Conservation (phyloP, 2,797 vertebrate species). For the Sebastes trivittatus region DNA sequence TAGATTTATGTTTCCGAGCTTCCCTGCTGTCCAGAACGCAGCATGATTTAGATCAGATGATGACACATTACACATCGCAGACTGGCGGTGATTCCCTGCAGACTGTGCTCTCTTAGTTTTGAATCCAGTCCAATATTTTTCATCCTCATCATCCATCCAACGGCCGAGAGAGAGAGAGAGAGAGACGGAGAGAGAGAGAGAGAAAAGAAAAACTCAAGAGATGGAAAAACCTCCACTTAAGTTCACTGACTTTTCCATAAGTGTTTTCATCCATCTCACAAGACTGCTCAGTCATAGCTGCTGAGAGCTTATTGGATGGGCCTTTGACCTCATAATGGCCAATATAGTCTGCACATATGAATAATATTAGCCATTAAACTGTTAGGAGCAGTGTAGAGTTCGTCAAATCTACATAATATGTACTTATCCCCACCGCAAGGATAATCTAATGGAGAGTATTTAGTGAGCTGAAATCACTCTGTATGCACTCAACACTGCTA, state of each 20-base stretch:
- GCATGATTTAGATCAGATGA: slow-evolving; percentile 65
- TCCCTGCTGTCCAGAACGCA: slow-evolving; percentile 48
- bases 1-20: slow-evolving; percentile 47
- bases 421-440: neutral
- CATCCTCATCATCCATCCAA: slow-evolving; percentile 52
- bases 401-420: neutral
- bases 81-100: slow-evolving; percentile 53
- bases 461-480: neutral
- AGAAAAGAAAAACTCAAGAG: slow-evolving; percentile 28
- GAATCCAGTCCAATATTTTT: slow-evolving; percentile 61
- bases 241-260: slow-evolving; percentile 39
- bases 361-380: slow-evolving; percentile 1
- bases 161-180: neutral
- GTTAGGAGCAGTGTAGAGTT: neutral
- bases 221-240: slow-evolving; percentile 49
- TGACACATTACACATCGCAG: slow-evolving; percentile 51
- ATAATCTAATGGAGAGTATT: neutral
- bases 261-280: slow-evolving; percentile 56
- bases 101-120: slow-evolving; percentile 55
- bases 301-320: slow-evolving; percentile 30
- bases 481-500: neutral
- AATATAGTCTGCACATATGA: neutral
- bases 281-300: neutral
- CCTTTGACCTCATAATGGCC: slow-evolving; percentile 29
- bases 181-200: neutral